Base-by-base conservation (phyloP, 2,113 vertebrate species). In the Speoplatyrhinus poulsoni region DNA sequence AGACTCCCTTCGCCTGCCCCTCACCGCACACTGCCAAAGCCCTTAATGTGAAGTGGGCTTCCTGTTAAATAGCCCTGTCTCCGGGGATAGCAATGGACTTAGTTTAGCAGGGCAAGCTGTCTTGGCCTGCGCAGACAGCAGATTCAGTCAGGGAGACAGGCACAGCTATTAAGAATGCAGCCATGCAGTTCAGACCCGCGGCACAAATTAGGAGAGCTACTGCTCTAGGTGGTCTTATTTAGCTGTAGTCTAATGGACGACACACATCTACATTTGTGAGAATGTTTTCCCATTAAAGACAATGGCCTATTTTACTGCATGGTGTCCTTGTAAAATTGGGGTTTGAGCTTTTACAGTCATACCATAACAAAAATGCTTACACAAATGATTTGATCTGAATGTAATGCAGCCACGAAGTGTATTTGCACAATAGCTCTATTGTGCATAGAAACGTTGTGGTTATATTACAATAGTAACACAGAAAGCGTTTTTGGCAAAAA, bases 1-100 rank as follows among this genome's bases (percentile, higher is more conserved):
- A 75, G 70, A 85, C 52, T 72, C 26, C 12, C 70, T 26, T 75
- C 6, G 36, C 69, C 70, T 61, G 60, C 68, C 67, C 79, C 77
- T 64, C 53, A 63, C 16, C 59, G 17, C 50, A 6, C 46, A 55
- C 76, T 87, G 80, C 83, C 82, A 87, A 73, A 83, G 65, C 69
- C 77, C 74, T 82, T 73, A 81, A 82, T 83, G 78, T 81, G 85
- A 57, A 66, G 70, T 65, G 67, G 70, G 62, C 82, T 81, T 74
- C 69, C 65, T 68, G 82, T 80, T 87, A 75, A 88, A 85, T 58
- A 77, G 66, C 33, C 53, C 36, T 6, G 13, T 79, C 82, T 80
- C 82, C 65, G 3, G 76, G 78, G 82, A 79, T 58, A 72, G 69
- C 72, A 59, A 56, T 57, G 72, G 76, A 78, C 74, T 75, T 66